phyloP scores from a whole-genome alignment of 2,113 vertebrate species.

The Chascanopsetta lugubris region DNA sequence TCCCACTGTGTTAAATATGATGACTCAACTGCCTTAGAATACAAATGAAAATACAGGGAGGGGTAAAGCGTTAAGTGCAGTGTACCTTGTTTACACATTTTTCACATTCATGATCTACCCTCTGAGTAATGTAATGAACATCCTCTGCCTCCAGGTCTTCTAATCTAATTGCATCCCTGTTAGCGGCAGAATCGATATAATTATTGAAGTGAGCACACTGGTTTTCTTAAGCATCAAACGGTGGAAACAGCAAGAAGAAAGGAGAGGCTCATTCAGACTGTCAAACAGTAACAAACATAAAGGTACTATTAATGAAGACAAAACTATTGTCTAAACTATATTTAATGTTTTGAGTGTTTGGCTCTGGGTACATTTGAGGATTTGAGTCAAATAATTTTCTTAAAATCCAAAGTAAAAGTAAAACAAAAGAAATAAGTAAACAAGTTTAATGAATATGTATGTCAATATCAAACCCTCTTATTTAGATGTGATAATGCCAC shows the following conservation, averaged over 20 bases:
- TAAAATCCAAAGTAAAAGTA: too few relatives aligned
- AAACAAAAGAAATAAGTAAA: too few relatives aligned
- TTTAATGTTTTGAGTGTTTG: neutral
- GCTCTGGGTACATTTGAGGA: neutral
- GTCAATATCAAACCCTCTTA: too few relatives aligned
- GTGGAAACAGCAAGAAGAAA: neutral
- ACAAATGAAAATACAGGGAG: conserved; percentile 1
- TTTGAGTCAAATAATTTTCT: neutral
- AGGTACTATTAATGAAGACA: too few relatives aligned
- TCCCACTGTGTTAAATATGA: neutral
- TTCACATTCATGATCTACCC: neutral
- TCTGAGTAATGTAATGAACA: conserved; percentile 31
- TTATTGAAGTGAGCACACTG: neutral
- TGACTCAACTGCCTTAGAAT: neutral
- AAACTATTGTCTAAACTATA: neutral
- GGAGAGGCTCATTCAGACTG: neutral
- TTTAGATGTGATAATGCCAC: too few relatives aligned
- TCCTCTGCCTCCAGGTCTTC: conserved; percentile 7
- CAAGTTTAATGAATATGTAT: too few relatives aligned
- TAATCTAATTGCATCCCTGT: conserved; percentile 8
- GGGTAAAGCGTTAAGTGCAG: neutral
- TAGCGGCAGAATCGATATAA: conserved; percentile 19
- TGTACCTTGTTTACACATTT: conserved; percentile 6
- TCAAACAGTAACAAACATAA: too few relatives aligned
- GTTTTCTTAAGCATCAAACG: conserved; percentile 18